Percentiles rank a stretch among this genome's conserved stretches.
phyloP scores from a whole-genome alignment of 2,797 vertebrate genomes.

The Clarias fuscus region DNA sequence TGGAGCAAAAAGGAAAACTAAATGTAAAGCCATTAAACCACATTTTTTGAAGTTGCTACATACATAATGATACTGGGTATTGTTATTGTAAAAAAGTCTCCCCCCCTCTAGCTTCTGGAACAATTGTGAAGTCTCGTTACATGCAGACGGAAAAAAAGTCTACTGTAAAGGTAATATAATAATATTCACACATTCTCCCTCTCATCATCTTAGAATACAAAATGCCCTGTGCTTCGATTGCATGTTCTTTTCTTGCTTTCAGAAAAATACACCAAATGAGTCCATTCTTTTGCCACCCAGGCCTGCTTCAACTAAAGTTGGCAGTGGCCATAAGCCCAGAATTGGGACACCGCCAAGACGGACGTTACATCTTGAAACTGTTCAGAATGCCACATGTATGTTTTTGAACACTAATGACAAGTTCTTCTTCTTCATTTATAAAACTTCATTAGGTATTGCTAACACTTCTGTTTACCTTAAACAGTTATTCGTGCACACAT shows the following conservation, averaged over 20 bases:
- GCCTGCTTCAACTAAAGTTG: slow-evolving; percentile 60
- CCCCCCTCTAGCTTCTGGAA: slow-evolving; percentile 66
- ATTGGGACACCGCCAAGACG: slow-evolving; percentile 60
- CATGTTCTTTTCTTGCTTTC: background rate
- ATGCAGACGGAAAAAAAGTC: slow-evolving; percentile 74
- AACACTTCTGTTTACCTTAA: background rate
- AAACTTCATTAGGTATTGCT: background rate
- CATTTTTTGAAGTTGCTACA: background rate
- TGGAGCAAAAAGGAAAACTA: slow-evolving; percentile 68
- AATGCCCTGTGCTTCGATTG: background rate
- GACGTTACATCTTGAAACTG: slow-evolving; percentile 45
- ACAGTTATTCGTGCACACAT: background rate
- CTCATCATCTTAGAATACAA: background rate
- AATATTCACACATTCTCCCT: background rate
- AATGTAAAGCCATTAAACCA: slow-evolving; percentile 62
- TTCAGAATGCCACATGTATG: slow-evolving; percentile 52
- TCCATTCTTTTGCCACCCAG: slow-evolving; percentile 53
- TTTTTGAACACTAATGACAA: background rate
- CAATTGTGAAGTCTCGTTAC: slow-evolving; percentile 81
- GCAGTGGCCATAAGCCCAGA: slow-evolving; percentile 57
- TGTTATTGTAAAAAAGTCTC: background rate
- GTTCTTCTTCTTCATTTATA: background rate
- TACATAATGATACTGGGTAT: too few species aligned
- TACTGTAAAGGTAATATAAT: slow-evolving; percentile 70
- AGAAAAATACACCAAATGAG: slow-evolving; percentile 55